Percentiles rank a stretch among this genome's conserved stretches.
phyloP scores from a whole-genome alignment of 1,140 invertebrate genomes.

The Helicoverpa armigera region DNA sequence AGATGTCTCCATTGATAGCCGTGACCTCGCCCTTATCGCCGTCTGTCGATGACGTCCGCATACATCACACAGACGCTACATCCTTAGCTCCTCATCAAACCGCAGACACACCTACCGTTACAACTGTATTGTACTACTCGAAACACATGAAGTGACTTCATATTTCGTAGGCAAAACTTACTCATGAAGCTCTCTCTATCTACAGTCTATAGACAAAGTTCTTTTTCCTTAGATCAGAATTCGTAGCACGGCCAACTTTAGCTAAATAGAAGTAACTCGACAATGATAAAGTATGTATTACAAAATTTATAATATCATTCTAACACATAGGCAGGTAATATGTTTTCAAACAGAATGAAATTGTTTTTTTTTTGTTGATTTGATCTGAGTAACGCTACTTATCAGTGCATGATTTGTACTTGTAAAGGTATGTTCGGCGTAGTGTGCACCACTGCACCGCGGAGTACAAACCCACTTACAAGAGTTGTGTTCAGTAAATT shows the following conservation, averaged over 20 bases:
- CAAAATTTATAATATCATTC: too few relatives aligned
- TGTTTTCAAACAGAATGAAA: too few relatives aligned
- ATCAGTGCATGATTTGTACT: conserved; percentile 8
- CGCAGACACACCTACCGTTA: not conserved
- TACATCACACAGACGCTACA: conserved; percentile 48
- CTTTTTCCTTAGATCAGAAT: too few relatives aligned
- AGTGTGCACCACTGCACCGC: conserved; percentile 20
- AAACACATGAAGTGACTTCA: too few relatives aligned
- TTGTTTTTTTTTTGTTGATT: not conserved
- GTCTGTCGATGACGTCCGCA: conserved; percentile 67
- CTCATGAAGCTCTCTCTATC: too few relatives aligned
- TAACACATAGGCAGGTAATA: too few relatives aligned
- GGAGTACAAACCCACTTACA: conserved; percentile 33
- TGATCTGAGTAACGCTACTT: too few relatives aligned
- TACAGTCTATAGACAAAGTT: too few relatives aligned
- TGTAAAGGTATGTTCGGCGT: not conserved
- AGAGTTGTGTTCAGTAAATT: conserved; percentile 50
- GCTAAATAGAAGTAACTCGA: too few relatives aligned
- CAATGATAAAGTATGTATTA: too few relatives aligned
- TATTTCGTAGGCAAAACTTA: too few relatives aligned
- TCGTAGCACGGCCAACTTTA: too few relatives aligned
- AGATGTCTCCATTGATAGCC: conserved; percentile 84
- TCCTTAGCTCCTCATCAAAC: conserved; percentile 1
- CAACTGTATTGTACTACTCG: not conserved
- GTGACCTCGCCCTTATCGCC: conserved; percentile 82